Conservation (phyloP, 2,797 vertebrate species). For the Aythya fuligula region DNA sequence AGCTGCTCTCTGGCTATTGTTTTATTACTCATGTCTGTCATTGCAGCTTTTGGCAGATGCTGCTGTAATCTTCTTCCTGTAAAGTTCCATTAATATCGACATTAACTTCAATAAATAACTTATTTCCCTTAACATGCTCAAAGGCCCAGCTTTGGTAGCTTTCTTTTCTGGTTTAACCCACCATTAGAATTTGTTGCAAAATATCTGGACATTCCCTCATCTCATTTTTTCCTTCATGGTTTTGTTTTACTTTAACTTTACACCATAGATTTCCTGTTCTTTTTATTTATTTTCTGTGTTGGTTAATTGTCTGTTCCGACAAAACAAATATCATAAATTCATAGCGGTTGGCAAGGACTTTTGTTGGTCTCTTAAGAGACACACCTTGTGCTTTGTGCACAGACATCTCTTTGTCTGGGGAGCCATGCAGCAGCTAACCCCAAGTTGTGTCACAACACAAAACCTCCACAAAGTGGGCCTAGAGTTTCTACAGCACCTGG, state of each 20-base stretch:
- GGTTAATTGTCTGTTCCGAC: not conserved
- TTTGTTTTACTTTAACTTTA: not conserved
- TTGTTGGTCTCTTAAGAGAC: not conserved
- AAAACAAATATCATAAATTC: not conserved
- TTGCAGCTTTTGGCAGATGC: not conserved
- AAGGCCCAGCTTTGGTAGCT: not conserved
- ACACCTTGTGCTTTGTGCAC: too few relatives aligned
- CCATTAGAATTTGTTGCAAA: conserved; percentile 20
- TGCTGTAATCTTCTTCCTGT: conserved; percentile 13
- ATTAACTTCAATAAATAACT: conserved; percentile 32
- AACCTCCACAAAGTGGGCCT: not conserved
- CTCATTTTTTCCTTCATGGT: not conserved
- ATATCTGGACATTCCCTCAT: not conserved
- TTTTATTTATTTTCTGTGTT: not conserved
- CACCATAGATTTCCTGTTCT: not conserved
- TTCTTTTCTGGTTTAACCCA: not conserved
- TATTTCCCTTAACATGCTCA: not conserved
- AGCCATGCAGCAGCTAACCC: not conserved
- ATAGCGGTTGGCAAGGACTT: not conserved
- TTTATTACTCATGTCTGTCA: not conserved
- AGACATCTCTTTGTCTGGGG: not conserved
- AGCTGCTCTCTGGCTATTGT: not conserved
- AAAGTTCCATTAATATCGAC: conserved; percentile 25
- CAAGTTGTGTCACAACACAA: not conserved
- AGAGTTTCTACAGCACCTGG: not conserved